Percentiles rank a stretch among this genome's conserved stretches.
Evolutionary conservation across 2,797 vertebrate genomes (phyloP).

Genomic region (Peromyscus nudipes): DNA sequence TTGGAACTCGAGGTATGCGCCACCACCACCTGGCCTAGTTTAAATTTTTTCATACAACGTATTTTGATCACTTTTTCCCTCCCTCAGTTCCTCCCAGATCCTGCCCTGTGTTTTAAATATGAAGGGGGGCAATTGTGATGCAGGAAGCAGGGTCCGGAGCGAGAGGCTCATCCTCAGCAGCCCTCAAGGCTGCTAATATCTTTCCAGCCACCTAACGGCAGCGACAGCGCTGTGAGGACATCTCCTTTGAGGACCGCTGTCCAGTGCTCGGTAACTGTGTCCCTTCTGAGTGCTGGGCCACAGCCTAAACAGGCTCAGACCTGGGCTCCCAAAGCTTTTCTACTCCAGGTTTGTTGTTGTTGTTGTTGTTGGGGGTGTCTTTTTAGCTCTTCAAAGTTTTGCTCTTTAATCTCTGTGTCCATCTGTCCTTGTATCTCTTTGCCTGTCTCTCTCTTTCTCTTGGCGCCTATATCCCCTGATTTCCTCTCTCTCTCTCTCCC

Average conservation of each 20-base stretch:
- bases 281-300: not conserved
- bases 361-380: not conserved
- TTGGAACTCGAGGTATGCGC: too few species aligned
- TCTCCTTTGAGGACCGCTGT: not conserved
- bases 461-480: slow-evolving; percentile 64
- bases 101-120: not conserved
- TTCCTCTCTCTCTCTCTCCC: too few species aligned
- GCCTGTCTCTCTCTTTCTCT: not conserved
- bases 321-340: not conserved
- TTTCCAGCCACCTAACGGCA: not conserved
- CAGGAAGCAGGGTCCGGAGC: not conserved
- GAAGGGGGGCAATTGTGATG: not conserved
- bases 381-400: not conserved
- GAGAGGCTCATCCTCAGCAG: not conserved
- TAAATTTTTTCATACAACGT: too few species aligned
- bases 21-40: too few species aligned
- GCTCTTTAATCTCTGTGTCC: not conserved
- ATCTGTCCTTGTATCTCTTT: not conserved
- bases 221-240: not conserved
- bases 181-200: too few species aligned
- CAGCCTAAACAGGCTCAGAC: not conserved
- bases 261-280: not conserved
- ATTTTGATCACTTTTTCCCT: too few species aligned
- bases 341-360: not conserved
- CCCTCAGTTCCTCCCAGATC: not conserved